Evolutionary conservation across 2,888 invertebrate species (phyloP).

Genomic region (Drosophila demipolita): DNA sequence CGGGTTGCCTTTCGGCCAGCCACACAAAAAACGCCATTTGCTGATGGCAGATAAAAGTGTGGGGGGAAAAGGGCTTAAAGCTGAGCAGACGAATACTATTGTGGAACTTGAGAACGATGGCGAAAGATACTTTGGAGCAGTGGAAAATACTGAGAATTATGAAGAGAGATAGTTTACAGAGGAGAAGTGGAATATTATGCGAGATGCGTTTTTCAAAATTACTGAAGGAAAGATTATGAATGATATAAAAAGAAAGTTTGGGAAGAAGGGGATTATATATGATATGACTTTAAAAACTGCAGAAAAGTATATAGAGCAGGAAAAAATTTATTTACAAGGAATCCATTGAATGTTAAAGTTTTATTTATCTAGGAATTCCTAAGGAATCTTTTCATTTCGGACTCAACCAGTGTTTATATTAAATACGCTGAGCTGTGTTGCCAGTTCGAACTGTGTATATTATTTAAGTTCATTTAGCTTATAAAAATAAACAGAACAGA

Average conservation of each 20-base stretch:
- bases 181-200: not conserved
- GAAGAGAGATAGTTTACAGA: not conserved
- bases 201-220: not conserved
- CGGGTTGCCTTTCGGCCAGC: constrained; percentile 4
- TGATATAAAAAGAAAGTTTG: not conserved
- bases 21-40: not conserved
- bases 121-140: not conserved
- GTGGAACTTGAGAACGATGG: not conserved
- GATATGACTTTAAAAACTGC: not conserved
- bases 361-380: too few species aligned
- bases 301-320: not conserved
- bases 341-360: too few species aligned
- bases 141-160: too few species aligned
- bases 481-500: too few species aligned
- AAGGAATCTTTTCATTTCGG: too few species aligned
- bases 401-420: too few species aligned
- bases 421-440: too few species aligned
- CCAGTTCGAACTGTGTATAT: too few species aligned
- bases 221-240: not conserved
- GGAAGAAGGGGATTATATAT: not conserved
- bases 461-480: too few species aligned
- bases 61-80: not conserved
- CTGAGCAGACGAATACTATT: not conserved
- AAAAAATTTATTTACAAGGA: too few species aligned
- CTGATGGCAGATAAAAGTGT: not conserved